Base-by-base conservation (phyloP, 2,113 vertebrate genomes). In the Phodopus roborovskii region DNA sequence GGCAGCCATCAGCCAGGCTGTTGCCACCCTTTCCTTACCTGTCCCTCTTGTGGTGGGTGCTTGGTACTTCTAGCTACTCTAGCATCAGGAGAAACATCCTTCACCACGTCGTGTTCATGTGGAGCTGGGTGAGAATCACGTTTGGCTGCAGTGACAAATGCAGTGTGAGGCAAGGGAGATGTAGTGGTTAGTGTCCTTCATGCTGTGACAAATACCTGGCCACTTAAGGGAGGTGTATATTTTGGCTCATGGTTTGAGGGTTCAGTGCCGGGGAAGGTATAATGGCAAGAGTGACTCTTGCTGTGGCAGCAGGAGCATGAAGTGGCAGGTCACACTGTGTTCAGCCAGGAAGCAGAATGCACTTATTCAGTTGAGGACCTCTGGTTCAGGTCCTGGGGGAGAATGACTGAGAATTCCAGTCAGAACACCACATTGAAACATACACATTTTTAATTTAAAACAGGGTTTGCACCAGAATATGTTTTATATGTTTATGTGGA, bases 31-130 rank as follows among this genome's bases (percentile, higher is more conserved):
- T 48, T 33, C 19, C 6, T 53, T 11, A 24, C 13, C 56, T 45
- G 7, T n/a, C 10, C 39, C 5, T 33, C 50, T 11, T 5, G 42
- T 30, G 42, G 30, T 48, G n/a, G 7, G 7, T 3, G 4, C 48
- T 36, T 28, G 16, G 15, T 7, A 7, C 73, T 22, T 53, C 42
- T 22, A 28, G 1, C 36, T 53, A 22, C 12, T 66, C 17, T 24
- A 26, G 71, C 36, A 10, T 6, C 1, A 20, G 0, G 4, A n/a
- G 30, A 48, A 58, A 17, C 5, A 26, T 7, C 26, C 60, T 39
- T 42, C 15, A 30, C 36, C 2, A 0, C 3, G 15, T 45, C 3
- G 15, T 45, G 48, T 58, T 28, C 36, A 17, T 1, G 8, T 20
- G 87, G 28, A 5, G 13, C 12, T 24, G 19, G 5, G 33, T 60